Percentiles rank a stretch among this genome's conserved stretches.
These are phyloP conservation scores for Serrognathus titanus DNA, from an alignment of 2,888 invertebrate species.

Conservation along the genomic window DNA sequence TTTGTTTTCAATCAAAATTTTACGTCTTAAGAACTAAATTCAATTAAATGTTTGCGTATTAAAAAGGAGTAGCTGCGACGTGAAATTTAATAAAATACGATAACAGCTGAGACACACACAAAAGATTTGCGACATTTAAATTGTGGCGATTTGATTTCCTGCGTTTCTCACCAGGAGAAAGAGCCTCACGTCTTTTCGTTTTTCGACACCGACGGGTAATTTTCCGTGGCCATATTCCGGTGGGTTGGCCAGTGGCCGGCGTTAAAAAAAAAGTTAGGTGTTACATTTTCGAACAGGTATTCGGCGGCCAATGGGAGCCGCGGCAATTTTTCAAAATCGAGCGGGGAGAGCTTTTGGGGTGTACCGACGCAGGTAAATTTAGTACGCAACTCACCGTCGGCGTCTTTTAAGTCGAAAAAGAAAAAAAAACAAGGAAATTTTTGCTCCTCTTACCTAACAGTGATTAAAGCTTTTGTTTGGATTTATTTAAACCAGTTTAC, in stretches of 20 bases:
- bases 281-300: conserved; percentile 35
- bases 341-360: conserved; percentile 34
- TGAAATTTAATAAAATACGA: too few relatives aligned
- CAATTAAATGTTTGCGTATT: too few relatives aligned
- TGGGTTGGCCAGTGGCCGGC: conserved; percentile 29
- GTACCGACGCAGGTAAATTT: conserved; percentile 28
- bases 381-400: conserved; percentile 30
- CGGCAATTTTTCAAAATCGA: conserved; percentile 37
- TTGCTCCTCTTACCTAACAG: background rate
- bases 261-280: conserved; percentile 31
- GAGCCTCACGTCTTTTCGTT: too few relatives aligned
- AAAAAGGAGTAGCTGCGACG: too few relatives aligned
- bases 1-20: too few relatives aligned
- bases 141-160: too few relatives aligned
- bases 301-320: conserved; percentile 41
- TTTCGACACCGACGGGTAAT: background rate
- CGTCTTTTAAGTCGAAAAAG: conserved; percentile 23
- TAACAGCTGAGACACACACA: too few relatives aligned
- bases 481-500: background rate
- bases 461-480: background rate
- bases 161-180: too few relatives aligned
- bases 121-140: too few relatives aligned
- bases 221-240: conserved; percentile 10
- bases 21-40: too few relatives aligned
- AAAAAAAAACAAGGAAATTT: conserved; percentile 16